A percentile compares a stretch with the other conserved stretches of the same genome.
Conservation (phyloP, 1,140 invertebrate species). For the Ladona fulva region DNA sequence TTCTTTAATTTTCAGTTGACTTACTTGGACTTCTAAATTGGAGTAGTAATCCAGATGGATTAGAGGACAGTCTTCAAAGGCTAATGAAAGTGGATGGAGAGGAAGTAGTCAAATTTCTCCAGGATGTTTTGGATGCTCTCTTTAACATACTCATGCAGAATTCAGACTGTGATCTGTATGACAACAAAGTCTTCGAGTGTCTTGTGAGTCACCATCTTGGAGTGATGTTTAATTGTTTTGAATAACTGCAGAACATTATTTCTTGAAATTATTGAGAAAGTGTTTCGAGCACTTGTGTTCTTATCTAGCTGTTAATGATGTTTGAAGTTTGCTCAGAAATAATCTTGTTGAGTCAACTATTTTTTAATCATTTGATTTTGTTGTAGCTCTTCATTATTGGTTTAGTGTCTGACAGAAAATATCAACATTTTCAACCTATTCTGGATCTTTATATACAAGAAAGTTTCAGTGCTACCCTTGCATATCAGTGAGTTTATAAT, state of each 20-base stretch:
- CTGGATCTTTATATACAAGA: conserved; percentile 86
- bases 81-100: conserved; percentile 79
- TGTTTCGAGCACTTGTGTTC: no score
- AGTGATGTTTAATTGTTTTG: conserved; percentile 17
- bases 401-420: conserved; percentile 81
- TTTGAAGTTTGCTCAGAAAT: no score
- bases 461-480: conserved; percentile 85
- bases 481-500: conserved; percentile 60
- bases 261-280: no score
- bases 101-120: conserved; percentile 87
- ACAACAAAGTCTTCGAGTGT: conserved; percentile 86
- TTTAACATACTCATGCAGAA: conserved; percentile 85
- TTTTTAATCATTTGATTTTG: conserved; percentile 16
- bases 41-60: conserved; percentile 54
- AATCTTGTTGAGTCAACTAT: no score
- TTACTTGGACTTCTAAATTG: conserved; percentile 87
- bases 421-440: conserved; percentile 87
- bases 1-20: conserved; percentile 53
- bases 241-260: no score
- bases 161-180: conserved; percentile 59
- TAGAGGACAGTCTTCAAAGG: conserved; percentile 60
- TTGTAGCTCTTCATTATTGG: conserved; percentile 70
- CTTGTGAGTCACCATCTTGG: conserved; percentile 45
- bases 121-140: conserved; percentile 84
- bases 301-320: no score